Percentiles rank a stretch among this genome's conserved stretches.
Evolutionary conservation across 2,797 vertebrate species (phyloP).

Genomic region (Micromesistius poutassou): DNA sequence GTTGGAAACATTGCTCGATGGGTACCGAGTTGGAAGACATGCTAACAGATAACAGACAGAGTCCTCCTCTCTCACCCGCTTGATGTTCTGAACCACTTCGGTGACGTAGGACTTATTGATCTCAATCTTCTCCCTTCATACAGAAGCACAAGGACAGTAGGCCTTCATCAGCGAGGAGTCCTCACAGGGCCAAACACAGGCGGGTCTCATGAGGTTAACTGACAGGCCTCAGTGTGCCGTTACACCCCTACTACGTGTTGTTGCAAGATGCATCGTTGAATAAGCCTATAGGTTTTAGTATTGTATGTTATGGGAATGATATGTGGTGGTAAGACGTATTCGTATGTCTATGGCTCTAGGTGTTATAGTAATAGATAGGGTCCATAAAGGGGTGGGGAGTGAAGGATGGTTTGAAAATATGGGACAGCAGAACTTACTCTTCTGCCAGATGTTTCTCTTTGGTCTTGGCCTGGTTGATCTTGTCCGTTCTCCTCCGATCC

Average conservation of each 20-base stretch:
- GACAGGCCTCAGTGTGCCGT: background rate
- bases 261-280: too few relatives aligned
- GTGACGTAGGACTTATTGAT: conserved; percentile 97
- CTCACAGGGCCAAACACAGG: background rate
- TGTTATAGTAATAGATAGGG: too few relatives aligned
- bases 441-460: conserved; percentile 98
- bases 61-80: conserved; percentile 78
- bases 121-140: conserved; percentile 91
- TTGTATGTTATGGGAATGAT: too few relatives aligned
- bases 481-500: conserved; percentile 97
- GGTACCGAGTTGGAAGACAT: too few relatives aligned
- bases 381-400: background rate
- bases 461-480: conserved; percentile 93
- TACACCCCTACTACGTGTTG: too few relatives aligned
- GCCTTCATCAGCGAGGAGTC: background rate
- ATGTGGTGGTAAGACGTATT: too few relatives aligned
- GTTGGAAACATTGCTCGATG: background rate
- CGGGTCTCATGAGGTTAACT: background rate
- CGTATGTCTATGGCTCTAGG: too few relatives aligned
- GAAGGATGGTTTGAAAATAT: background rate
- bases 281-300: too few relatives aligned
- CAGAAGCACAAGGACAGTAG: conserved; percentile 34
- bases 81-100: conserved; percentile 97
- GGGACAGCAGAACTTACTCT: conserved; percentile 75
- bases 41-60: background rate